Evolutionary conservation across 2,113 vertebrate genomes (phyloP).

Genomic region (Hemichromis elongatus): DNA sequence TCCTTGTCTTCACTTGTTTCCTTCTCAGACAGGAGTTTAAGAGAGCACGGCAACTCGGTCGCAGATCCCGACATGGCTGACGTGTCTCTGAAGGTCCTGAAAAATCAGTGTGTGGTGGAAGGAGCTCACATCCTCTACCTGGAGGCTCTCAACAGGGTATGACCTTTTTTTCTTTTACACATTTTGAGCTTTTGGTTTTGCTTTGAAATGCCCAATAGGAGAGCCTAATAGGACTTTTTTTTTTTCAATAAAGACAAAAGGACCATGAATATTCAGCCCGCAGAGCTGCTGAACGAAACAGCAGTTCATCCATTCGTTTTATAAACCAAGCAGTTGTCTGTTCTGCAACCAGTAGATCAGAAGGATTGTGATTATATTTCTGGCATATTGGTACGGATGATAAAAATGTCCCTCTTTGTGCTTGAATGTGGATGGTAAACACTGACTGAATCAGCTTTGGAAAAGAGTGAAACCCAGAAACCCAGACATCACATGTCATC

Average conservation of each 20-base stretch:
- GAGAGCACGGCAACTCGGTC: conserved; percentile 64
- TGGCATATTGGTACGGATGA: not conserved
- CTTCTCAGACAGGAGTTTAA: conserved; percentile 65
- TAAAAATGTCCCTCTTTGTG: not conserved
- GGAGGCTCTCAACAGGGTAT: conserved; percentile 87
- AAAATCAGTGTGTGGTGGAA: conserved; percentile 86
- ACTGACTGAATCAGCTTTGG: not conserved
- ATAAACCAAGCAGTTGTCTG: not conserved
- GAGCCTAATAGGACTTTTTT: not conserved
- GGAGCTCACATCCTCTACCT: conserved; percentile 84
- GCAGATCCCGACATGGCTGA: conserved; percentile 75
- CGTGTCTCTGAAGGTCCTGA: conserved; percentile 79
- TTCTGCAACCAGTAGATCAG: not conserved
- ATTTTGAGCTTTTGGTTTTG: not conserved
- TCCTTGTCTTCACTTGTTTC: not conserved
- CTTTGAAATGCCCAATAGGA: not conserved
- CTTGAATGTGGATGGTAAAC: not conserved
- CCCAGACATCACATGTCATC: not conserved
- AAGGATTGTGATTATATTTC: conserved; percentile 25
- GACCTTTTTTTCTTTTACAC: not conserved
- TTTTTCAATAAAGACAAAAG: not conserved
- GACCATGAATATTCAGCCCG: not conserved
- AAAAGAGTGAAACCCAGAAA: not conserved
- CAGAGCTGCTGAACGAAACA: not conserved
- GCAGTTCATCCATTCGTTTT: conserved; percentile 1